Conservation (phyloP, 2,797 vertebrate species). For the Myotis pilosus region DNA sequence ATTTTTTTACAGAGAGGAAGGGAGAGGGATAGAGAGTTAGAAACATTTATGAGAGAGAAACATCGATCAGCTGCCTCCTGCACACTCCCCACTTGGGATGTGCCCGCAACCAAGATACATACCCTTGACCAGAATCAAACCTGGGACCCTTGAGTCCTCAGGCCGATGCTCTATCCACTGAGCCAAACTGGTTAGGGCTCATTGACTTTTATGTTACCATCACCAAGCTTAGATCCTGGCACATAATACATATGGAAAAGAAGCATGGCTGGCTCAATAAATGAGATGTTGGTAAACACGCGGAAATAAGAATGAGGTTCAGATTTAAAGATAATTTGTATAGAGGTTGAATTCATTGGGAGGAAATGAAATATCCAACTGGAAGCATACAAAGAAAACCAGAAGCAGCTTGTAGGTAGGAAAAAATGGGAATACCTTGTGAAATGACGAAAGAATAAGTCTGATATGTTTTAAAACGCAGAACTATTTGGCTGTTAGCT, state of each 20-base stretch:
- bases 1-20: no score
- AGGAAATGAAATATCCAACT: background rate
- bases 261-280: background rate
- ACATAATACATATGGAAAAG: background rate
- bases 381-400: background rate
- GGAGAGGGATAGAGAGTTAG: no score
- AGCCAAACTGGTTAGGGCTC: background rate
- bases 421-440: background rate
- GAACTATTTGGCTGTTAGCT: background rate
- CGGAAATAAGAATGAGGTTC: slow-evolving; percentile 24
- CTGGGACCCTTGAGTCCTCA: no score
- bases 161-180: no score
- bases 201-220: background rate
- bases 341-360: background rate
- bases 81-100: no score
- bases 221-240: background rate
- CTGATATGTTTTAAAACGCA: slow-evolving; percentile 20
- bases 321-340: background rate
- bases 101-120: no score
- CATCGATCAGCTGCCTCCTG: no score
- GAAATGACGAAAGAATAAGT: background rate
- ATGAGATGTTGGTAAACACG: background rate
- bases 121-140: no score
- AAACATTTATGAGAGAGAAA: no score
- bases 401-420: background rate